Evolutionary conservation across 2,888 invertebrate genomes (phyloP), one percentile per base, ranked within the genome.

Genomic region (Eupithecia subfuscata): DNA sequence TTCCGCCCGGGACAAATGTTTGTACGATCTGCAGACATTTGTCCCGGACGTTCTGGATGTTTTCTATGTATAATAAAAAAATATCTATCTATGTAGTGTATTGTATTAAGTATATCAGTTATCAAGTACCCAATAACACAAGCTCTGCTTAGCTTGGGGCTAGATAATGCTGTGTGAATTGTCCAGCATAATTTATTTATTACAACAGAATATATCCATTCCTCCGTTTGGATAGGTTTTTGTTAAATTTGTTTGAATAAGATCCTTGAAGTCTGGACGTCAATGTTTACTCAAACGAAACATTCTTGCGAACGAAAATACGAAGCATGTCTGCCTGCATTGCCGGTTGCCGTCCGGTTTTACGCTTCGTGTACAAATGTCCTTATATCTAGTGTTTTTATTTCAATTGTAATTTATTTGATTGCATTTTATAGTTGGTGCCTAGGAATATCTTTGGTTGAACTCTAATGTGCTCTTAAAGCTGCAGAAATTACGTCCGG

Each of bases 341-440:
- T 22, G 5, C 22, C 25, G 16, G 22, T 40, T 64, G 5, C 64
- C 34, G 64, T 34, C 30, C 8, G 64, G 16, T 64, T 56, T 22
- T 34, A 14, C 14, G 16, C 34, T 18, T 30, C 64, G 67, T 67
- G 40, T 67, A 69, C 22, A 45, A 69, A 43, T 16, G 73, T 30
- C 67, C 22, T 78, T 77, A 79, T 77, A 76, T 73, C 70, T 68
- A 45, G 70, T 74, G 74, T 68, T 79, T 75, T 75, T 70, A 76
- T 68, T 78, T 74, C 45, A 67, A 75, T 73, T 64, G 74, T 75
- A 73, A 77, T 77, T 75, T 77, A 77, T 77, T 75, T 75, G 78
- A 78, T 75, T 77, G 74, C 69, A 16, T 71, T 75, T 77, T 75
- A 74, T 78, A 74, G 75, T 78, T 75, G 73, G 74, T 68, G 74